phyloP scores from a whole-genome alignment of 2,888 invertebrate genomes.

The Drosophila paracracens region DNA sequence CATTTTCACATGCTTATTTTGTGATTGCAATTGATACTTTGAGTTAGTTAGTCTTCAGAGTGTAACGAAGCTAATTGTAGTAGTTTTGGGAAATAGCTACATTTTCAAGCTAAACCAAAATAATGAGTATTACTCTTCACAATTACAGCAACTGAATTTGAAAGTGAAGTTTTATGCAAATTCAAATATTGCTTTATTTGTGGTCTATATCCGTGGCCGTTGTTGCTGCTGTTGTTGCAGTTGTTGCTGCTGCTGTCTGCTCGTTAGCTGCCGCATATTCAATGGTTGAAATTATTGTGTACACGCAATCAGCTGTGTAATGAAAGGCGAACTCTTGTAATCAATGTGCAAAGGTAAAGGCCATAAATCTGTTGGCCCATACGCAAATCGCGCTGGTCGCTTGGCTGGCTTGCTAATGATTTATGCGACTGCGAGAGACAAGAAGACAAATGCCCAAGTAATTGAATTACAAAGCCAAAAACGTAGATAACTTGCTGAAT shows the following conservation, averaged over 20 bases:
- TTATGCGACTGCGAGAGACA: conserved; percentile 61
- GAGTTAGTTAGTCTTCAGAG: background rate
- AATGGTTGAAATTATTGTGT: conserved; percentile 67
- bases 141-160: background rate
- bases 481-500: conserved; percentile 64
- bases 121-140: background rate
- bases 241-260: conserved; percentile 5
- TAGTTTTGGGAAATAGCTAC: background rate
- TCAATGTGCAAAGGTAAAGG: conserved; percentile 53
- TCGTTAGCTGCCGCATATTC: conserved; percentile 55
- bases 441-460: conserved; percentile 78
- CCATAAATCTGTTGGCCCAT: conserved; percentile 61
- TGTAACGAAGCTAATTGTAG: background rate
- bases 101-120: background rate
- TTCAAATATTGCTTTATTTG: background rate
- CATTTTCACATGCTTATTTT: background rate
- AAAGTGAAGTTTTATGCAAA: background rate
- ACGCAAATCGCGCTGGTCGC: conserved; percentile 19
- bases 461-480: conserved; percentile 73
- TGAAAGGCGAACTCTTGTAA: conserved; percentile 56
- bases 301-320: conserved; percentile 72
- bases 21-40: conserved; percentile 5
- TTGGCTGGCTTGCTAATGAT: conserved; percentile 60
- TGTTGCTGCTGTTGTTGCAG: background rate
- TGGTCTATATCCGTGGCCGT: background rate